Base-by-base conservation (phyloP, 2,113 vertebrate genomes). In the Dendropsophus ebraccatus region DNA sequence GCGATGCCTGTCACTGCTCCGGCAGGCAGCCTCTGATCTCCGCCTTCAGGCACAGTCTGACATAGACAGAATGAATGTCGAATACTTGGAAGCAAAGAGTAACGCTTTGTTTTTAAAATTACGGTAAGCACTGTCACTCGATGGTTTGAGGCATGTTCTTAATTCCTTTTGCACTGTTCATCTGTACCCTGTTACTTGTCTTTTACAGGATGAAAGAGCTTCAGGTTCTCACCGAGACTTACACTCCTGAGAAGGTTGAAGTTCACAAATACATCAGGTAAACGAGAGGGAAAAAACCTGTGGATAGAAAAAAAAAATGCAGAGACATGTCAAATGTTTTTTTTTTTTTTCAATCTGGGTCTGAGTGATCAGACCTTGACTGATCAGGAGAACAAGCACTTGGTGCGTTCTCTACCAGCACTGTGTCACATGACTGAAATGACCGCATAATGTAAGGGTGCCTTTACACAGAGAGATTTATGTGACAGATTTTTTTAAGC, bases 41-140 rank as follows among this genome's bases (percentile, higher is more conserved):
- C 91, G 94, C 25, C 93, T 97, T 54, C 94, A 91, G 74, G 89
- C 92, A 25, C 96, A 96, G 89, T 93, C 93, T 0, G 93, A 96
- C 14, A 75, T 97, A 12, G 95, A 97, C 85, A 74, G 62, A 9
- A 94, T 95, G 85, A 96, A 94, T 82, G 88, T 95, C 1, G 93
- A 96, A 56, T 97, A 97, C 90, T 89, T 96, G 86, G 95, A 96
- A 82, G 91, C 92, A 69, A 97, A 97, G 91, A 96, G 95, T 89
- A 94, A 92, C 52, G 93, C 96, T 60, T 92, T 95, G 89, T 90
- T 95, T 65, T 94, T 96, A 76, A 97, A 96, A 88, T 91, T 97
- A 81, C 93, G 94, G 96, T 97, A 89, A 92, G 78, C 14, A 25
- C 1, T 21, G 14, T 73, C 19, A 75, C 5, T 2, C 2, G 1